Conservation (phyloP, 1,140 invertebrate species). For the Pseudomyrmex cubaensis region DNA sequence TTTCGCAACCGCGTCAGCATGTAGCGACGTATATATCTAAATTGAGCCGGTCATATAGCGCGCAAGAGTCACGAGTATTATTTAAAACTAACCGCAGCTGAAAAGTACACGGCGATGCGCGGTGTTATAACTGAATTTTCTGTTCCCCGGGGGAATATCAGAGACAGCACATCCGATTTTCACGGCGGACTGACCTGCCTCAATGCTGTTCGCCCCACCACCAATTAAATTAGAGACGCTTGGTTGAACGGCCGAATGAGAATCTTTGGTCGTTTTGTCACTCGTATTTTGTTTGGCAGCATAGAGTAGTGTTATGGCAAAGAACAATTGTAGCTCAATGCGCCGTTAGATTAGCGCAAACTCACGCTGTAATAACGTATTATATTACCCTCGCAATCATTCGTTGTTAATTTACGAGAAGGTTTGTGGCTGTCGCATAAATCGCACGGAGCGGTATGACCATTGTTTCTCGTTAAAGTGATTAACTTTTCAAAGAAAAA, state of each 20-base stretch:
- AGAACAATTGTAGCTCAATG: slow-evolving; percentile 29
- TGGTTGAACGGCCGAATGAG: slow-evolving; percentile 73
- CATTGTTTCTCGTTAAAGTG: slow-evolving; percentile 1
- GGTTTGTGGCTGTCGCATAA: not conserved
- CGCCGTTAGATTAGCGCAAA: slow-evolving; percentile 12
- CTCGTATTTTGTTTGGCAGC: slow-evolving; percentile 59
- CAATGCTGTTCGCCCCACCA: slow-evolving; percentile 67
- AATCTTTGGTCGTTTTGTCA: slow-evolving; percentile 73
- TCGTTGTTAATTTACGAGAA: slow-evolving; percentile 15
- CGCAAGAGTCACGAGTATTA: slow-evolving; percentile 50
- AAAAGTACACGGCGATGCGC: slow-evolving; percentile 58
- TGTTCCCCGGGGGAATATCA: slow-evolving; percentile 36
- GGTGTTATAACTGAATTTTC: slow-evolving; percentile 72
- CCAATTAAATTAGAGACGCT: slow-evolving; percentile 76
- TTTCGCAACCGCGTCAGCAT: slow-evolving; percentile 36
- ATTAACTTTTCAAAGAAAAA: not conserved
- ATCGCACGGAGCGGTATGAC: not conserved
- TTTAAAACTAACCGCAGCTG: slow-evolving; percentile 53
- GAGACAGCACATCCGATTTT: slow-evolving; percentile 70
- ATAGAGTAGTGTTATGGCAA: slow-evolving; percentile 3
- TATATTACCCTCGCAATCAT: slow-evolving; percentile 25
- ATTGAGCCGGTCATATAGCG: slow-evolving; percentile 27
- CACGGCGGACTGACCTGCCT: slow-evolving; percentile 75
- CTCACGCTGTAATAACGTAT: slow-evolving; percentile 11
- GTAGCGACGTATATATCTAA: slow-evolving; percentile 25